These are phyloP conservation scores for Clarias fuscus DNA, from an alignment of 2,797 vertebrate genomes.

Conservation along the genomic window DNA sequence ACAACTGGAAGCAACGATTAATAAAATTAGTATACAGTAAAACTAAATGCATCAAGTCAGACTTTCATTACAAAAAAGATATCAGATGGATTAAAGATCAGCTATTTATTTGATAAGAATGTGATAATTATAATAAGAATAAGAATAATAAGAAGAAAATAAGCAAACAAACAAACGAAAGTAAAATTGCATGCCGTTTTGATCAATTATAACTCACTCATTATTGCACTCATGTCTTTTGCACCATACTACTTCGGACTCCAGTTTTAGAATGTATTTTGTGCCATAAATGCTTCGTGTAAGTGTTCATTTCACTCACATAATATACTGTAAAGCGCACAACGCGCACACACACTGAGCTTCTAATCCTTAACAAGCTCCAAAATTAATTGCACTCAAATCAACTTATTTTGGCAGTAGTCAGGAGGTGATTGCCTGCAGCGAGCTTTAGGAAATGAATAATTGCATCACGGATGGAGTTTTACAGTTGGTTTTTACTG, in stretches of 20 bases:
- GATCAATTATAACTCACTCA: background rate
- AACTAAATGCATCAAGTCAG: background rate
- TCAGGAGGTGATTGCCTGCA: slow-evolving; percentile 38
- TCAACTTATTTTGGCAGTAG: slow-evolving; percentile 42
- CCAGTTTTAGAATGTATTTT: background rate
- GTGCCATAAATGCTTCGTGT: background rate
- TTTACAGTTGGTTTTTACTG: slow-evolving; percentile 45
- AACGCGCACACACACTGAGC: slow-evolving; percentile 38
- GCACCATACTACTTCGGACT: no score
- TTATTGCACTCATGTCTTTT: background rate
- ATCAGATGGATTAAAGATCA: background rate
- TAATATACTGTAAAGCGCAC: slow-evolving; percentile 25
- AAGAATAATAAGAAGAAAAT: background rate
- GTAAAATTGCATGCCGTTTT: background rate
- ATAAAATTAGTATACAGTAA: background rate
- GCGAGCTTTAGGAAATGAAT: slow-evolving; percentile 47
- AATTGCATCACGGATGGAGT: slow-evolving; percentile 43
- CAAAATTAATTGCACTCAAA: slow-evolving; percentile 50
- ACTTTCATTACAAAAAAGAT: background rate
- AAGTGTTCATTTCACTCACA: background rate
- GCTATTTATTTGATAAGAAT: no score
- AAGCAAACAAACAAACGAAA: background rate
- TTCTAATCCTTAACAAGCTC: slow-evolving; percentile 41
- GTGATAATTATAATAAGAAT: no score
- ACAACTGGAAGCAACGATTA: background rate